phyloP scores from a whole-genome alignment of 2,113 vertebrate species.

The Sorex araneus region DNA sequence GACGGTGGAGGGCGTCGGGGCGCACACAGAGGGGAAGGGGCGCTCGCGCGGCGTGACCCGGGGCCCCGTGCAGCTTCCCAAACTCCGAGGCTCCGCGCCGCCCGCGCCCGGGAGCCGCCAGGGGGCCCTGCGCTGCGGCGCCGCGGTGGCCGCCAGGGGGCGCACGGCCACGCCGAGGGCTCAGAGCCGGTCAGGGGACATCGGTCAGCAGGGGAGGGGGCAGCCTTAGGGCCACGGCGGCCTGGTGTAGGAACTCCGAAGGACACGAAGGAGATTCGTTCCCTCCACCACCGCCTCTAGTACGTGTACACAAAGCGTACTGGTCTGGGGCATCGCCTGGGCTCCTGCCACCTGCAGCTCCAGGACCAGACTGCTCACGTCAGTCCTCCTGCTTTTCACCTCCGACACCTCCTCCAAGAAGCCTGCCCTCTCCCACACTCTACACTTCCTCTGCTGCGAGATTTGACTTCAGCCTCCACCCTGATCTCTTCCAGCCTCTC shows the following conservation, averaged over 20 bases:
- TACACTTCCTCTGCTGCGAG: background rate
- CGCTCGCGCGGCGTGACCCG: no score
- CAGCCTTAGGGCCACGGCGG: conserved; percentile 43
- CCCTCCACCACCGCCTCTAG: background rate
- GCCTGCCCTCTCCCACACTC: conserved; percentile 7
- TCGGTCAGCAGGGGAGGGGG: background rate
- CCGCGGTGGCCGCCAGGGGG: background rate
- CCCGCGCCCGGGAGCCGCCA: background rate
- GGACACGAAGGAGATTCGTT: background rate
- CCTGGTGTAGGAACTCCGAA: conserved; percentile 47
- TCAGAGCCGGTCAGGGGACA: background rate
- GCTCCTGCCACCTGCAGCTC: background rate
- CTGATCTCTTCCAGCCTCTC: conserved; percentile 11
- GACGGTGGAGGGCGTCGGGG: background rate
- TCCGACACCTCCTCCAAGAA: conserved; percentile 45
- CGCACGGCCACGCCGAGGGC: background rate
- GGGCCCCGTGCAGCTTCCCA: background rate
- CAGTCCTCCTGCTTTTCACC: background rate
- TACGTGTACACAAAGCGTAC: background rate
- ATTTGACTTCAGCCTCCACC: background rate
- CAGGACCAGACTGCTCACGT: background rate
- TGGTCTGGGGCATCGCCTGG: background rate
- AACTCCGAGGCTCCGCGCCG: background rate
- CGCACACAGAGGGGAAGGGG: background rate
- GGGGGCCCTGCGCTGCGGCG: background rate